Percentiles rank a stretch among this genome's conserved stretches.
Conservation (phyloP, 2,113 vertebrate species). For the Nesoenas mayeri region DNA sequence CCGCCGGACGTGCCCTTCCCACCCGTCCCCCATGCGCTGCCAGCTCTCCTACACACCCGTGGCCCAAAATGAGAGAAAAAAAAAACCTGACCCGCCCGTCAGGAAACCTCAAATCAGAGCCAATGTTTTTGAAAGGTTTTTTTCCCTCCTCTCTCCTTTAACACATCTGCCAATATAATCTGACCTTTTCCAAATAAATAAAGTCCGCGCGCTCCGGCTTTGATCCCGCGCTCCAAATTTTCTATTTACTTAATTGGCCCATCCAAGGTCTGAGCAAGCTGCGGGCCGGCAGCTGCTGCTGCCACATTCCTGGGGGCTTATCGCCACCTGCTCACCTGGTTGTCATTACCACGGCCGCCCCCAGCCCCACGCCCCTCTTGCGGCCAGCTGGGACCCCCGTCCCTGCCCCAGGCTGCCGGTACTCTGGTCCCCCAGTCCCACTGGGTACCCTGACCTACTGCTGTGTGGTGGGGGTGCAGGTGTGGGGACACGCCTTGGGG, state of each 20-base stretch:
- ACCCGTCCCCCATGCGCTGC: background rate
- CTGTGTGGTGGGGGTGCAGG: rapidly evolving
- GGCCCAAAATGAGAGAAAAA: background rate
- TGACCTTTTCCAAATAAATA: constrained; percentile 70
- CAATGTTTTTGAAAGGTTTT: constrained; percentile 65
- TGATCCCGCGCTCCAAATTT: constrained; percentile 54
- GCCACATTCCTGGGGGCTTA: constrained; percentile 55
- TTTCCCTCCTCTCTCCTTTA: constrained; percentile 23
- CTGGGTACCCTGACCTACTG: no score
- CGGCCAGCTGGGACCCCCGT: background rate
- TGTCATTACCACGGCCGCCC: background rate
- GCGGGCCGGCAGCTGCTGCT: constrained; percentile 1
- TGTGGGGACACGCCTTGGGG: rapidly evolving
- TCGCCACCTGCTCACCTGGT: constrained; percentile 25
- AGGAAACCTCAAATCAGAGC: constrained; percentile 70
- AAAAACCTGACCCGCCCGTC: background rate
- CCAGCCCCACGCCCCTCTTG: background rate
- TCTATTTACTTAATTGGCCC: constrained; percentile 68
- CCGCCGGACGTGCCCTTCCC: background rate
- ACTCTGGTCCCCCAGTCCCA: background rate
- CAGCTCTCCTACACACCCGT: background rate
- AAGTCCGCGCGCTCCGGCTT: constrained; percentile 6
- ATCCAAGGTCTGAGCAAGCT: constrained; percentile 32
- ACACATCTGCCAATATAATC: constrained; percentile 74
- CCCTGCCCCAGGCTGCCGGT: rapidly evolving